phyloP scores from a whole-genome alignment of 2,113 vertebrate species.

The Lophochroa leadbeateri region DNA sequence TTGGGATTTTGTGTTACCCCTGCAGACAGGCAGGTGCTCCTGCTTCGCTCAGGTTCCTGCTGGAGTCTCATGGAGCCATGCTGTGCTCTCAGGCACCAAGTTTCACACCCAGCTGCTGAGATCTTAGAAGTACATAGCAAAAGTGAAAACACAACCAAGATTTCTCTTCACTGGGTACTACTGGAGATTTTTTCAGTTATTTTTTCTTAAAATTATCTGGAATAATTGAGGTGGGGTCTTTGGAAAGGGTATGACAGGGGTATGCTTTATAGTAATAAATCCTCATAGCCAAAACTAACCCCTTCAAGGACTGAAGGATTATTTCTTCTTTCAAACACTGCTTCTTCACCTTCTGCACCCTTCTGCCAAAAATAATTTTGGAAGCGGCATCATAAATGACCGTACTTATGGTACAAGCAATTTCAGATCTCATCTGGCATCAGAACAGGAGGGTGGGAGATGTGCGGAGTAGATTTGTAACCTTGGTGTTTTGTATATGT shows the following conservation, averaged over 20 bases:
- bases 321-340: constrained; percentile 4
- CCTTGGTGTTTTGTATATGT: neutral
- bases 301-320: neutral
- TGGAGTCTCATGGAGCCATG: accelerated
- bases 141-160: neutral
- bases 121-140: neutral
- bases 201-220: neutral
- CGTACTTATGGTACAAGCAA: neutral
- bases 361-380: neutral
- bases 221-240: neutral
- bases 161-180: neutral
- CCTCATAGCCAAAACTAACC: neutral
- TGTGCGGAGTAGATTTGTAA: neutral
- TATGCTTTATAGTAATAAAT: neutral
- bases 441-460: neutral
- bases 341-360: neutral
- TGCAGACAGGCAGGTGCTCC: neutral
- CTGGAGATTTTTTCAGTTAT: neutral
- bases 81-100: neutral
- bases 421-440: neutral
- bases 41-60: neutral
- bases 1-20: neutral
- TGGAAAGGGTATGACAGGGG: neutral
- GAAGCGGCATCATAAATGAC: neutral
- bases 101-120: neutral